Percentiles rank a stretch among this genome's conserved stretches.
phyloP scores from a whole-genome alignment of 1,140 invertebrate genomes.

The Panagrolaimus sp. region DNA sequence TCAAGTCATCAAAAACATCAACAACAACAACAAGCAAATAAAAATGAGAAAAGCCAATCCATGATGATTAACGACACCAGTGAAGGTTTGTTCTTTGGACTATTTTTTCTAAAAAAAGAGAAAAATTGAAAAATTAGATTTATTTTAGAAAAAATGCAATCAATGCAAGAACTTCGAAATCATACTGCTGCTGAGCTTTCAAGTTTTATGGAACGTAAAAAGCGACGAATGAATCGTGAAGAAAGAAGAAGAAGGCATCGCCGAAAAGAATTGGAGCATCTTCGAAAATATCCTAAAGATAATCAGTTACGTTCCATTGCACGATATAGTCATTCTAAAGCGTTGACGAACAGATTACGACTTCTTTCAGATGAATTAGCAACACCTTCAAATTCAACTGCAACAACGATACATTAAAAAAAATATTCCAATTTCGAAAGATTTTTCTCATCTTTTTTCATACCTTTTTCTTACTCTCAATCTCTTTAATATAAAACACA shows the following conservation, averaged over 20 bases:
- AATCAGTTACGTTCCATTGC: background rate
- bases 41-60: background rate
- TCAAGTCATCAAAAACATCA: conserved; percentile 7
- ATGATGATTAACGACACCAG: background rate
- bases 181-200: background rate
- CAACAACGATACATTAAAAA: background rate
- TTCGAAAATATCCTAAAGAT: conserved; percentile 1
- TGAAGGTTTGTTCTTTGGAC: background rate
- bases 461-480: no score
- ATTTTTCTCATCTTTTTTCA: no score
- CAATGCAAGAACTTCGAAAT: background rate
- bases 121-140: background rate
- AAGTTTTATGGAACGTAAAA: conserved; percentile 8
- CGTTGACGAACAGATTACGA: background rate
- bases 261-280: background rate
- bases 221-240: conserved; percentile 5
- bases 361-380: background rate
- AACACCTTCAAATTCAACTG: background rate
- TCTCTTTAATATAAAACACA: conserved; percentile 2
- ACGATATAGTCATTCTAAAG: conserved; percentile 5
- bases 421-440: no score
- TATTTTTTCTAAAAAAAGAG: background rate
- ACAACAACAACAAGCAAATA: background rate
- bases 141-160: conserved; percentile 5
- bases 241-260: conserved; percentile 5